These are phyloP conservation scores for Tortrix viridana DNA, from an alignment of 2,888 invertebrate genomes.

Conservation along the genomic window DNA sequence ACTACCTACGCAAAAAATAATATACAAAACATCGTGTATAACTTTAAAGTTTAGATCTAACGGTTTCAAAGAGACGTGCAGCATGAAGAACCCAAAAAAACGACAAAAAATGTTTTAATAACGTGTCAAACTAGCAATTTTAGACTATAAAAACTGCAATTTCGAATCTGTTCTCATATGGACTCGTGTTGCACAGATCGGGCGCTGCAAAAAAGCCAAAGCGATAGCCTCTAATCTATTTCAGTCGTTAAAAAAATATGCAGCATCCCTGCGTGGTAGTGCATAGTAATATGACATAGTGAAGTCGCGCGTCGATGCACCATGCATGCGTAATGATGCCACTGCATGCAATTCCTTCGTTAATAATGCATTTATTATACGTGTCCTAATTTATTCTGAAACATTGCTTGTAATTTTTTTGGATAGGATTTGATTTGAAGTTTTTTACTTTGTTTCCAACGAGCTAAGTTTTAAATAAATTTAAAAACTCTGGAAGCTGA, in stretches of 20 bases:
- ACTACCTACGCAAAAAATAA: too few relatives aligned
- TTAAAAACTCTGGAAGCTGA: too few relatives aligned
- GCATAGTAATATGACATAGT: constrained; percentile 23
- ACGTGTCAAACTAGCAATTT: neutral
- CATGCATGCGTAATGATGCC: constrained; percentile 22
- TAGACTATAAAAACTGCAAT: constrained; percentile 7
- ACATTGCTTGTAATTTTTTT: too few relatives aligned
- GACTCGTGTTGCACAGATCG: constrained; percentile 3
- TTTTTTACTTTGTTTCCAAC: too few relatives aligned
- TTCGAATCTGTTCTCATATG: constrained; percentile 5
- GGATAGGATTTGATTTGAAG: too few relatives aligned
- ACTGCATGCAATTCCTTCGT: constrained; percentile 11
- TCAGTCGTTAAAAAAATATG: constrained; percentile 1
- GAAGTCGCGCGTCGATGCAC: constrained; percentile 11
- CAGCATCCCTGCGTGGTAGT: constrained; percentile 17
- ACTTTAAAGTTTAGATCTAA: neutral
- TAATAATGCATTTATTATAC: constrained; percentile 8
- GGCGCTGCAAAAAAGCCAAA: constrained; percentile 4
- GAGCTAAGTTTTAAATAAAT: too few relatives aligned
- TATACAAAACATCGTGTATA: too few relatives aligned
- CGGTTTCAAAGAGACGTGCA: neutral
- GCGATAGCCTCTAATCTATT: constrained; percentile 1
- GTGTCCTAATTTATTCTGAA: neutral
- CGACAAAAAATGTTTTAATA: neutral
- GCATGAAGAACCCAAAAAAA: neutral